Evolutionary conservation across 2,113 vertebrate genomes (phyloP).

Genomic region (Atrichornis clamosus): DNA sequence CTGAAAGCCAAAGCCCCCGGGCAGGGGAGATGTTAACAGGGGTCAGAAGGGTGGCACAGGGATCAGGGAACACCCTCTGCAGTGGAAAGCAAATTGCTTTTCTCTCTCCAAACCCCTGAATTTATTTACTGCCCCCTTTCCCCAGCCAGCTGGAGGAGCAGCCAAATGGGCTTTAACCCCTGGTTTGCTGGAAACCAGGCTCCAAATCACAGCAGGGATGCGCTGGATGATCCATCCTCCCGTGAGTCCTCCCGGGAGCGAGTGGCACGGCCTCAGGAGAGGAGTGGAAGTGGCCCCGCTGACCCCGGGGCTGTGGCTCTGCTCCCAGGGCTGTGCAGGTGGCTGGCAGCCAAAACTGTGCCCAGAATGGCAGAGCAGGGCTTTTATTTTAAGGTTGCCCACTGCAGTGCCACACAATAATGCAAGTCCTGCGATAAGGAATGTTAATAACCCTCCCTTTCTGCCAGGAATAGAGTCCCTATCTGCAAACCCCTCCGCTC

Average conservation of each 20-base stretch:
- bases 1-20: not conserved
- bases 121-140: not conserved
- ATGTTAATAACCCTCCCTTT: slow-evolving; percentile 31
- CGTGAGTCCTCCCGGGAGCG: not conserved
- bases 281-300: not conserved
- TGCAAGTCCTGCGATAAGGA: not conserved
- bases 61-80: not conserved
- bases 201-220: fast-evolving
- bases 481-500: not conserved
- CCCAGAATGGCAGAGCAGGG: not conserved
- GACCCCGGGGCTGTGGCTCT: not conserved
- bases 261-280: not conserved
- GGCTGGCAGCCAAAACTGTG: not conserved
- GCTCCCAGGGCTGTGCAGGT: not conserved
- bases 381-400: slow-evolving; percentile 46
- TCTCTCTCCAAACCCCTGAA: not conserved
- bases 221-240: fast-evolving
- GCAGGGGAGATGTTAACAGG: not conserved
- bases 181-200: not conserved
- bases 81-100: not conserved
- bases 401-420: slow-evolving; percentile 10
- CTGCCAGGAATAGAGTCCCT: slow-evolving; percentile 56
- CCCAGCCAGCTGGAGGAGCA: not conserved
- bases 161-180: not conserved
- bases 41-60: not conserved